Conservation (phyloP, 2,888 invertebrate genomes). For the Acrocyrtus sp. region DNA sequence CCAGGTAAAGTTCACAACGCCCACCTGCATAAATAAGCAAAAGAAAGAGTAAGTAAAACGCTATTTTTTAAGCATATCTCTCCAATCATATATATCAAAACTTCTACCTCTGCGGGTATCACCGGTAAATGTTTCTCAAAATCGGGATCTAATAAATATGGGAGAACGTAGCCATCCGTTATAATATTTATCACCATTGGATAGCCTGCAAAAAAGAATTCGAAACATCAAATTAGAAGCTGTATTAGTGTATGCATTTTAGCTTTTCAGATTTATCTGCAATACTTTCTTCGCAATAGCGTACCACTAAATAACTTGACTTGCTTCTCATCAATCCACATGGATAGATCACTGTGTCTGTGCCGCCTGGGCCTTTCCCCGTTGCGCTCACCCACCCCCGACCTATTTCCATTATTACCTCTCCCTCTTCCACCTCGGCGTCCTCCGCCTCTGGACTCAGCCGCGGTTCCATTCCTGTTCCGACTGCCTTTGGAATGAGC, state of each 20-base stretch:
- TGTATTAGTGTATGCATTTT: too few relatives aligned
- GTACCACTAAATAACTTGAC: conserved; percentile 90
- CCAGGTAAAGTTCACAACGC: conserved; percentile 92
- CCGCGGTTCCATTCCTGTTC: conserved; percentile 32
- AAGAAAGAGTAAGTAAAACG: conserved; percentile 7
- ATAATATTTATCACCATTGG: conserved; percentile 92
- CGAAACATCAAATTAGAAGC: too few relatives aligned
- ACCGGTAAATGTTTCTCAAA: conserved; percentile 89
- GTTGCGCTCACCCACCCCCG: conserved; percentile 2
- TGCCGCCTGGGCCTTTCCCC: conserved; percentile 42
- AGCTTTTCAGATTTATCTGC: too few relatives aligned
- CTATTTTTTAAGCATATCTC: conserved; percentile 9
- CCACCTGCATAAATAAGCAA: conserved; percentile 66
- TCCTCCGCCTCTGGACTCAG: conserved; percentile 26
- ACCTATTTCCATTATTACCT: conserved; percentile 23
- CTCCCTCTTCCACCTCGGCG: conserved; percentile 27
- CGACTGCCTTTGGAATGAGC: background rate
- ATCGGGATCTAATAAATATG: conserved; percentile 88
- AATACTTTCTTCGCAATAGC: too few relatives aligned
- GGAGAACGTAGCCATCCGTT: conserved; percentile 84
- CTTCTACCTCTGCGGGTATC: conserved; percentile 86
- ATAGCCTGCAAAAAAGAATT: conserved; percentile 74
- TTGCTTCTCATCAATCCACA: conserved; percentile 93
- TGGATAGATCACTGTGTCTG: conserved; percentile 41
- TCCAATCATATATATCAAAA: background rate